A percentile compares a stretch with the other conserved stretches of the same genome.
Conservation (phyloP, 2,797 vertebrate species). For the Valencia hispanica region DNA sequence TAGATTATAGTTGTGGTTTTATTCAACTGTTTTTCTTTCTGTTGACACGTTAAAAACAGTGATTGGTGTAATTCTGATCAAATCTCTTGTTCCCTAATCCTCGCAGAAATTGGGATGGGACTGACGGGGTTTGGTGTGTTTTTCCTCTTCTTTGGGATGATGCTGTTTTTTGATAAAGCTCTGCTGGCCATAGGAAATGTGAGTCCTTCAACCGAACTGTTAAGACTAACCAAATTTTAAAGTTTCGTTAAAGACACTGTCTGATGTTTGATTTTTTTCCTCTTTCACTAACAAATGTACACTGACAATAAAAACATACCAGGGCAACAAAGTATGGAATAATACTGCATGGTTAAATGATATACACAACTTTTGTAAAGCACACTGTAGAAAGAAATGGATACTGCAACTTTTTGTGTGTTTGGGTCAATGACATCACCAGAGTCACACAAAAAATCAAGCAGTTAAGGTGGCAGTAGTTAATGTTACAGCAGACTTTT, state of each 20-base stretch:
- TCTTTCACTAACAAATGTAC: background rate
- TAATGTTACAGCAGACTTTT: background rate
- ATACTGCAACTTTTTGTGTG: background rate
- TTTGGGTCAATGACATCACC: background rate
- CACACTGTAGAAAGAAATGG: no score
- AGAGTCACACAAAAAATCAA: background rate
- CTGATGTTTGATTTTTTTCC: background rate
- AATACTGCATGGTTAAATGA: background rate
- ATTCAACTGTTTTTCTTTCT: background rate
- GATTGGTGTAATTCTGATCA: background rate
- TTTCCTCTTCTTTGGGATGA: constrained; percentile 69
- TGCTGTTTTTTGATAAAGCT: constrained; percentile 77
- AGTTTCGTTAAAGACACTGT: background rate
- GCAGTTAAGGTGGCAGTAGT: background rate
- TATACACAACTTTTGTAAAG: background rate
- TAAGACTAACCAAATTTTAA: background rate
- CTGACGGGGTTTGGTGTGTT: constrained; percentile 76
- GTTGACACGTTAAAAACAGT: background rate
- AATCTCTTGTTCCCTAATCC: constrained; percentile 6
- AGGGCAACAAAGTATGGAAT: background rate
- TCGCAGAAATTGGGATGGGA: constrained; percentile 76
- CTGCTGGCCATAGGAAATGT: constrained; percentile 68
- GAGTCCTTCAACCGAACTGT: constrained; percentile 27
- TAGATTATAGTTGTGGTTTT: no score
- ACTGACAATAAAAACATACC: background rate